Percentiles rank a stretch among this genome's conserved stretches.
These are phyloP conservation scores for Phenacoccus solenopsis DNA, from an alignment of 1,140 invertebrate species.

Conservation along the genomic window DNA sequence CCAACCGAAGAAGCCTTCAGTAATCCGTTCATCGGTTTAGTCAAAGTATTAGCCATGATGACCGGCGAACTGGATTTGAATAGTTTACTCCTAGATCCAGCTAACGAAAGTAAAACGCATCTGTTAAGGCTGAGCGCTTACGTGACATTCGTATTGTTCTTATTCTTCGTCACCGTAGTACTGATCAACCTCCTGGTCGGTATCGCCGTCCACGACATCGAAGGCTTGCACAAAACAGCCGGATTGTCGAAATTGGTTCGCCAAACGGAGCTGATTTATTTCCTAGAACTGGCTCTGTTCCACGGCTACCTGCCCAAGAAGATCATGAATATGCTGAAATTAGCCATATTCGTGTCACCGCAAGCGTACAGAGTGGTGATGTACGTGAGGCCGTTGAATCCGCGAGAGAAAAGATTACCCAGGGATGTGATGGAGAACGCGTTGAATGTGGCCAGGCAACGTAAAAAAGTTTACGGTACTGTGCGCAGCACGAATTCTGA, in stretches of 20 bases:
- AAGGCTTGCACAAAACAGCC: conserved; percentile 60
- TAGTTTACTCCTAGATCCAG: conserved; percentile 48
- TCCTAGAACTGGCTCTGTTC: conserved; percentile 55
- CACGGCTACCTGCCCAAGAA: conserved; percentile 52
- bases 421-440: conserved; percentile 58
- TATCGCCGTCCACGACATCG: conserved; percentile 67
- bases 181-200: conserved; percentile 69
- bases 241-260: conserved; percentile 58
- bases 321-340: conserved; percentile 53
- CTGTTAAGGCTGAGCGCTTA: conserved; percentile 54
- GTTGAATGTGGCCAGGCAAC: conserved; percentile 55
- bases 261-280: conserved; percentile 62
- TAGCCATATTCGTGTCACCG: conserved; percentile 57
- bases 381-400: conserved; percentile 65
- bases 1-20: conserved; percentile 63
- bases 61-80: conserved; percentile 68
- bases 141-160: conserved; percentile 55
- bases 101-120: conserved; percentile 44
- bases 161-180: conserved; percentile 65
- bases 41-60: conserved; percentile 80
- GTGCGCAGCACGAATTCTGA: background rate
- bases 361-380: conserved; percentile 61
- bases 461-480: background rate
- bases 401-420: conserved; percentile 60
- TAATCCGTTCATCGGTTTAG: conserved; percentile 61